Base-by-base conservation (phyloP, 2,797 vertebrate species). In the Echiichthys vipera region DNA sequence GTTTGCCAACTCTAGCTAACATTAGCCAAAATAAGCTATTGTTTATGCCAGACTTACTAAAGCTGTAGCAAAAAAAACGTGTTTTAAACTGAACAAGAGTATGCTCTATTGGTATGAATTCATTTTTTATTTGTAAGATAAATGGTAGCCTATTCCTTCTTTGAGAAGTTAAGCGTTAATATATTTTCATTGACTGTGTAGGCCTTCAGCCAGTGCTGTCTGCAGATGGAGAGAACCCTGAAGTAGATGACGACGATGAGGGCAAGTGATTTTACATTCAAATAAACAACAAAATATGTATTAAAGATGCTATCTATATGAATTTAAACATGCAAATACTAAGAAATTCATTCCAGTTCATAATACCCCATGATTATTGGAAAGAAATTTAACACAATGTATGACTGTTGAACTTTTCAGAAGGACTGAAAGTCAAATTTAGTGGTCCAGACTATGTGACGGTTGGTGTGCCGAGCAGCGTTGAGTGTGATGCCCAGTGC, bases 381-480 rank as follows among this genome's bases (percentile, higher is more conserved):
- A 69, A n/a, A 27, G 2, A 29, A 14, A 27, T 54, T 22, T 45
- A 14, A 55, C n/a, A n/a, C n/a, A n/a, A n/a, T n/a, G n/a, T 36
- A 36, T 14, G 34, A 36, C 34, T 36, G 13, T 14, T 61, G 17
- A 37, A n/a, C 39, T 71, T 77, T 88, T 68, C 74, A 83, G 84
- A 24, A 2, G 64, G 4, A 25, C 13, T 42, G 27, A 36, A 45
- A 2, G 5, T 64, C 29, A 39, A 1, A 12, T 54, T 91, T 1
- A 0, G 5, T 0, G 82, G 80, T 7, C 80, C 79, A 0, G 53
- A 68, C 70, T 88, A 77, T 7, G 84, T 89, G 62, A 91, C 83
- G 0, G 74, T 91, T 54, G 84, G 84, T 0, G 88, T 91, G 56
- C 89, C 89, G 0, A 65, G 55, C 74, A 89, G 77, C 18, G 5